Evolutionary conservation across 1,140 invertebrate genomes (phyloP).

Genomic region (Temnothorax nylanderi): DNA sequence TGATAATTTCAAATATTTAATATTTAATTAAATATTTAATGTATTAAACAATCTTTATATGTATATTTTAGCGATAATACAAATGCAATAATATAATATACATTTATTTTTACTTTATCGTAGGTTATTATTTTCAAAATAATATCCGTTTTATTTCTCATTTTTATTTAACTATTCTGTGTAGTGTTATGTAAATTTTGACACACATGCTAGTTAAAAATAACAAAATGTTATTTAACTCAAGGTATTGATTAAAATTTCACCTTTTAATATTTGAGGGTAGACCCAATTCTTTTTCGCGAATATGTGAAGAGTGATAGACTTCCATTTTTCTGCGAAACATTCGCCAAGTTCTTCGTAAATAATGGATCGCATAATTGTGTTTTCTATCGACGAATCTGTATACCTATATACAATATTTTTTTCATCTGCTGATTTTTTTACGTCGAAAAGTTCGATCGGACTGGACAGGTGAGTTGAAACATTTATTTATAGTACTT

Average conservation of each 20-base stretch:
- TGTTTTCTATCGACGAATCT: not conserved
- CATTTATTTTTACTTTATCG: not conserved
- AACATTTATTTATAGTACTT: not conserved
- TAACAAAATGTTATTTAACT: too few species aligned
- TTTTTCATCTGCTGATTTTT: not conserved
- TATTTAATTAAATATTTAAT: too few species aligned
- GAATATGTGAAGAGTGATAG: not conserved
- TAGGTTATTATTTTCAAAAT: not conserved
- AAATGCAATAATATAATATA: not conserved
- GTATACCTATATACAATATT: not conserved
- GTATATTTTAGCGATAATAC: not conserved
- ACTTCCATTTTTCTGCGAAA: constrained; percentile 7
- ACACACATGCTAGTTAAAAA: too few species aligned
- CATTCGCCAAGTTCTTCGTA: not conserved
- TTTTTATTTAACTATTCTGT: not conserved
- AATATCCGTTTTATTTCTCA: not conserved
- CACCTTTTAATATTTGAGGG: too few species aligned
- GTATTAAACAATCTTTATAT: not conserved
- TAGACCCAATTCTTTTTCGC: constrained; percentile 59
- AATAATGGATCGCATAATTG: not conserved
- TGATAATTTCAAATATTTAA: not conserved
- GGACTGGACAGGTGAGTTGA: not conserved
- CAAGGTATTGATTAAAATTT: too few species aligned
- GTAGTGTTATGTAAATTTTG: too few species aligned
- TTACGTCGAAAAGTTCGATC: constrained; percentile 9